These are phyloP conservation scores for Cherax quadricarinatus DNA, from an alignment of 1,140 invertebrate species.

Conservation along the genomic window DNA sequence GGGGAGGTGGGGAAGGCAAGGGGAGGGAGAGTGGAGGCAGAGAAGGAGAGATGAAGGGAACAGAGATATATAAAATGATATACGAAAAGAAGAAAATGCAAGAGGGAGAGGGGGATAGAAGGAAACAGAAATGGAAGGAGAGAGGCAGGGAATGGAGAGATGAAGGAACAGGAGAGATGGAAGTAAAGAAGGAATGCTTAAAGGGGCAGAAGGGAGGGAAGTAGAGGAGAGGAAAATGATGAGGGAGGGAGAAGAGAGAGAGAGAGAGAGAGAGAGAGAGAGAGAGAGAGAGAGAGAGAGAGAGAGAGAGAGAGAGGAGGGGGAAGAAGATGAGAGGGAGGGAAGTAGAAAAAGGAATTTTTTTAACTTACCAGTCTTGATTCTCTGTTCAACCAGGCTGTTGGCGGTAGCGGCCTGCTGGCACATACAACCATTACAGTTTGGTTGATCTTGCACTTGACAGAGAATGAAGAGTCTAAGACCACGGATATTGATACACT, in stretches of 20 bases:
- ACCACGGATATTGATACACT: too few relatives aligned
- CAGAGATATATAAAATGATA: not conserved
- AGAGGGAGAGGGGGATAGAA: not conserved
- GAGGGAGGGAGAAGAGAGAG: not conserved
- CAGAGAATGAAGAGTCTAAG: too few relatives aligned
- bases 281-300: not conserved
- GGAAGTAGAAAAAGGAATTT: too few relatives aligned
- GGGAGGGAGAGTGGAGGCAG: not conserved
- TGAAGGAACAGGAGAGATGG: not conserved
- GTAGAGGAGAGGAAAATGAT: not conserved
- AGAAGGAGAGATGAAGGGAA: not conserved
- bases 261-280: not conserved
- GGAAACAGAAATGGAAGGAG: not conserved
- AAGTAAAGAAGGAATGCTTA: not conserved
- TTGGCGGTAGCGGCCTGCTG: too few relatives aligned
- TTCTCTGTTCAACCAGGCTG: too few relatives aligned
- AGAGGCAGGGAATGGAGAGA: not conserved
- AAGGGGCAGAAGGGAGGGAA: not conserved
- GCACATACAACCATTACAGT: too few relatives aligned
- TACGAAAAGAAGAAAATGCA: not conserved
- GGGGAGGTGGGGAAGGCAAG: not conserved
- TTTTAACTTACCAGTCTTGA: too few relatives aligned
- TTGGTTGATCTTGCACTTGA: too few relatives aligned
- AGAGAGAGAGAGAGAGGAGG: not conserved
- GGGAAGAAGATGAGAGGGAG: not conserved